These are phyloP conservation scores for Corvus moneduloides DNA, from an alignment of 2,113 vertebrate genomes.

Conservation along the genomic window DNA sequence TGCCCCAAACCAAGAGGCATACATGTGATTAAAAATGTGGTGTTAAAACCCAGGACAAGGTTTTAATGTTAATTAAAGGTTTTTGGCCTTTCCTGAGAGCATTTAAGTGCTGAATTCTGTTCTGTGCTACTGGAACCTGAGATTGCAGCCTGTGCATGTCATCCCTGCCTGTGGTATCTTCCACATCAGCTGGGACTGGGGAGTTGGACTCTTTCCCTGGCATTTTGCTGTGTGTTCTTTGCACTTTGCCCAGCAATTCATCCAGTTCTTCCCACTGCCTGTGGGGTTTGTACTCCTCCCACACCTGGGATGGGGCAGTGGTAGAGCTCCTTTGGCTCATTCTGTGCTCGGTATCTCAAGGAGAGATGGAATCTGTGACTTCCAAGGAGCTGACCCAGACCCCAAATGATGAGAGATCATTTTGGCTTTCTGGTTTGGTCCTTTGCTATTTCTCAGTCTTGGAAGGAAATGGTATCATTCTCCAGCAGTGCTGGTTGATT, in stretches of 20 bases:
- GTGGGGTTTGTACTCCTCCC: background rate
- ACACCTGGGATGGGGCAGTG: background rate
- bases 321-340: background rate
- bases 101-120: background rate
- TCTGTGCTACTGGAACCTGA: background rate
- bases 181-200: background rate
- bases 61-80: background rate
- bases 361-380: background rate
- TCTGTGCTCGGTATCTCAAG: background rate
- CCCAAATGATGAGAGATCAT: background rate
- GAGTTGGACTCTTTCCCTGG: slow-evolving; percentile 21
- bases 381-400: background rate
- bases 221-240: background rate
- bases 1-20: background rate
- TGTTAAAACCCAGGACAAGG: background rate
- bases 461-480: background rate
- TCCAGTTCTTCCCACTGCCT: rapidly evolving
- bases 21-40: rapidly evolving
- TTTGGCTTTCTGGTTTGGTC: background rate
- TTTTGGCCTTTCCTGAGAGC: background rate
- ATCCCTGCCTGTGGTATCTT: background rate
- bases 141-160: background rate
- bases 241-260: background rate
- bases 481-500: background rate
- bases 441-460: background rate